phyloP scores from a whole-genome alignment of 2,888 invertebrate genomes.

The Noctuana brunneofusca region DNA sequence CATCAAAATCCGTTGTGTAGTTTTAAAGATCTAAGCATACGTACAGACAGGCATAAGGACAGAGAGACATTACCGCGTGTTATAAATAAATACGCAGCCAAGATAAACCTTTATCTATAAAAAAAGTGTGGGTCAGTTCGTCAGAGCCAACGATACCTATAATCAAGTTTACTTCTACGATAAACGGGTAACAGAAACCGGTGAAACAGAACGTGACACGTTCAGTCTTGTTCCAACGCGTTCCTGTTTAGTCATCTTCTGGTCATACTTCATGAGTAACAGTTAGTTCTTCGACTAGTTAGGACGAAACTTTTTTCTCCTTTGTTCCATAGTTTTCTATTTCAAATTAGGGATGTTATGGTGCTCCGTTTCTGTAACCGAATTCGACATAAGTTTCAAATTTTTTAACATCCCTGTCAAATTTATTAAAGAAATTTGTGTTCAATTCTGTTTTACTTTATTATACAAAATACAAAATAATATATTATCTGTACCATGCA shows the following conservation, averaged over 20 bases:
- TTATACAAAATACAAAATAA: too few species aligned
- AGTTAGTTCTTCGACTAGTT: conserved; percentile 18
- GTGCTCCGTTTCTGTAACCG: too few species aligned
- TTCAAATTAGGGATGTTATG: too few species aligned
- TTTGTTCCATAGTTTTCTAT: neutral
- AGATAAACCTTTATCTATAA: conserved; percentile 27
- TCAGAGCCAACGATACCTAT: conserved; percentile 15
- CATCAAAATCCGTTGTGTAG: too few species aligned
- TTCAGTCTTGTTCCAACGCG: conserved; percentile 29
- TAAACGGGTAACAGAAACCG: conserved; percentile 26
- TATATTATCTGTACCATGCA: too few species aligned
- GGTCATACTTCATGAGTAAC: conserved; percentile 30
- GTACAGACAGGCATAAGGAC: too few species aligned
- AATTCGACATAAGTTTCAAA: too few species aligned
- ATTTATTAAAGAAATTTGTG: too few species aligned
- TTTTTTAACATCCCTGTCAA: too few species aligned
- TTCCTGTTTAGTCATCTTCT: conserved; percentile 32
- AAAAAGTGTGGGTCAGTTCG: conserved; percentile 30
- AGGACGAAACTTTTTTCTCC: neutral
- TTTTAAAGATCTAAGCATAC: too few species aligned
- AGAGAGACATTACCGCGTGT: neutral
- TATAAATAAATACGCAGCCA: conserved; percentile 6
- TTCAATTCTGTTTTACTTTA: too few species aligned
- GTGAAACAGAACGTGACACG: conserved; percentile 28
- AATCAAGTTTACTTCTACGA: conserved; percentile 31